Percentiles rank a stretch among this genome's conserved stretches.
Evolutionary conservation across 2,113 vertebrate genomes (phyloP).

Genomic region (Zapornia atra): DNA sequence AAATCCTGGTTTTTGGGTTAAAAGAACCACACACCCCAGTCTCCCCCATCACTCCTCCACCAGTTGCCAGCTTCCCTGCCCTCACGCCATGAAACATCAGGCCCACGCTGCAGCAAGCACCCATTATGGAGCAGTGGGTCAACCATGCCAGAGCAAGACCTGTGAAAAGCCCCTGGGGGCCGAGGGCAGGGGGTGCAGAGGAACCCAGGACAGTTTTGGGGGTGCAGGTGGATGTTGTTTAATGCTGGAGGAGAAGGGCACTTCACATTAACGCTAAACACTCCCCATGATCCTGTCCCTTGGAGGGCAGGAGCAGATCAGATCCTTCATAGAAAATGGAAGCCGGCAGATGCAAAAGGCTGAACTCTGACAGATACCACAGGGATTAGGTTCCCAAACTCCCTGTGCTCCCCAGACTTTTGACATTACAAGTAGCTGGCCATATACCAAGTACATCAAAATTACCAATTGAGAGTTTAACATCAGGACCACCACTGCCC

Average conservation of each 20-base stretch:
- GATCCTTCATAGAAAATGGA: not conserved
- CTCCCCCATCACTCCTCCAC: not conserved
- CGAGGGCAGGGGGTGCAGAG: rapidly evolving
- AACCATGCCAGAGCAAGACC: not conserved
- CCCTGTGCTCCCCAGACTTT: not conserved
- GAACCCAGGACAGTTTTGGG: not conserved
- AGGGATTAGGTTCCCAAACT: not conserved
- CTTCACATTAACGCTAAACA: not conserved
- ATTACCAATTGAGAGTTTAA: rapidly evolving
- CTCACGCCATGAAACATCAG: rapidly evolving
- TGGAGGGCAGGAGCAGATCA: not conserved
- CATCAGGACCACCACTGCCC: not conserved
- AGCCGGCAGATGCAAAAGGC: not conserved
- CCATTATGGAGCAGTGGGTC: rapidly evolving
- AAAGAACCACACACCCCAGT: rapidly evolving
- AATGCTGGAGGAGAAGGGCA: not conserved
- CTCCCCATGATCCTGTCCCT: rapidly evolving
- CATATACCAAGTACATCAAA: not conserved
- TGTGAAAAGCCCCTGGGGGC: not conserved
- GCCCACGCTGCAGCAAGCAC: not conserved
- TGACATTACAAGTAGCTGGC: not conserved
- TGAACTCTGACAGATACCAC: rapidly evolving
- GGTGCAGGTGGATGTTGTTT: not conserved
- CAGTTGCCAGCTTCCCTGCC: not conserved
- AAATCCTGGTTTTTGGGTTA: not conserved